Evolutionary conservation across 2,113 vertebrate species (phyloP), one percentile per base, ranked within the genome.

Genomic region (Zosterops pallidus): DNA sequence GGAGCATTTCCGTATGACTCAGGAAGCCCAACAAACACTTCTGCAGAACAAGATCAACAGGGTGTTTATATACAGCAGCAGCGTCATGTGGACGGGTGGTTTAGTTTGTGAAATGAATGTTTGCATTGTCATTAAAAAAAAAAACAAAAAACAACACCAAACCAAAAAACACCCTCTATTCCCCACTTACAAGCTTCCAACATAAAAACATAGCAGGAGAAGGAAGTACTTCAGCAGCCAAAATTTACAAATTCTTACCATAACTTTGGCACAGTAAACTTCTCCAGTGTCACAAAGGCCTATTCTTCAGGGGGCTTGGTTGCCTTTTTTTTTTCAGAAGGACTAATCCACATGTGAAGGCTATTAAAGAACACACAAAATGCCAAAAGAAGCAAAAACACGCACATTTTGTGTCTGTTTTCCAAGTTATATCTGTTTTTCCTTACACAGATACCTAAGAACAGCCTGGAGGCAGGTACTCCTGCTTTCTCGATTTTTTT

Each of bases 231-330:
- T 79, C 86, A 83, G 82, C 81, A 96, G 96, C 86, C 96, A 96
- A 97, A 97, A 96, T 94, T 94, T 95, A 96, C 96, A 95, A 96
- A 97, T 97, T 97, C 97, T 97, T 97, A 97, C 93, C 96, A 97
- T 97, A 97, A 96, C 95, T 97, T 95, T 97, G 96, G 97, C 84
- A 0, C 93, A 94, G 86, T 71, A 52, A 94, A 92, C 90, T 94
- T 68, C 86, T 96, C 67, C 75, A 94, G 75, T 79, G 63, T 94
- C 96, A 97, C 96, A 97, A 97, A 96, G 94, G 95, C 69, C 92
- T 92, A 96, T 97, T 97, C 94, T 97, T 94, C 68, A 71, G 89
- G 69, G 70, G 86, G 29, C 56, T 96, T 86, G 78, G 86, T 75
- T 92, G 83, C 74, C 49, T 41, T 72, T 89, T 80, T 89, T 77